Conservation (phyloP, 2,797 vertebrate genomes). For the Dendrocincla fuliginosa region DNA sequence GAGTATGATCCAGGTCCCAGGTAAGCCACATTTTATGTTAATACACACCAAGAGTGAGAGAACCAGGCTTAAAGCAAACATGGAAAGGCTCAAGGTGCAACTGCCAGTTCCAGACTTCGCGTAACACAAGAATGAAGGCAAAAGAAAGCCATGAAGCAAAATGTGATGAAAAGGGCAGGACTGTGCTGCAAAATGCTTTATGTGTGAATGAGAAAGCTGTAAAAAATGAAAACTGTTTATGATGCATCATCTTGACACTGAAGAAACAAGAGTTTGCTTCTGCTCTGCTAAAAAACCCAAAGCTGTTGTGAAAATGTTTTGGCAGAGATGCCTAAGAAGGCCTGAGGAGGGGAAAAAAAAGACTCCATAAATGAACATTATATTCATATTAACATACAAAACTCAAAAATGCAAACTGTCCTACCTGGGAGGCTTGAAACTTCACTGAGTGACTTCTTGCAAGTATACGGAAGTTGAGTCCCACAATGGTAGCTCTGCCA, state of each 20-base stretch:
- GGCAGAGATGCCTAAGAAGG: not conserved
- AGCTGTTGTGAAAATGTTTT: not conserved
- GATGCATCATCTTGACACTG: not conserved
- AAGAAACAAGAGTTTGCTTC: not conserved
- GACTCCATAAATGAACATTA: not conserved
- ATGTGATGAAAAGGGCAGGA: not conserved
- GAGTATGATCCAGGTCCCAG: not conserved
- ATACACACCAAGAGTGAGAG: not conserved
- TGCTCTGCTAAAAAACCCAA: not conserved
- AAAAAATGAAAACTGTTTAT: not conserved
- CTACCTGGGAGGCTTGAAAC: slow-evolving; percentile 75
- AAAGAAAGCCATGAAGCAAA: not conserved
- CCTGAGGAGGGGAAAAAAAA: not conserved
- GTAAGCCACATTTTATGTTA: not conserved
- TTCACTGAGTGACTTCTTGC: slow-evolving; percentile 82
- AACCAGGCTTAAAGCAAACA: not conserved
- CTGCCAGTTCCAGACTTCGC: not conserved
- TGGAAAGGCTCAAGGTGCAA: not conserved
- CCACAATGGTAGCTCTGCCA: slow-evolving; percentile 83
- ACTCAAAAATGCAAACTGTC: not conserved
- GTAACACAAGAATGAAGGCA: not conserved
- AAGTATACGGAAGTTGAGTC: slow-evolving; percentile 86
- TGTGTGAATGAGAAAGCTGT: not conserved
- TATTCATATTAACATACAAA: not conserved
- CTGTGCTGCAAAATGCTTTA: not conserved